Evolutionary conservation across 2,797 vertebrate genomes (phyloP), one percentile per base, ranked within the genome.

Genomic region (Onychomys leucogaster): DNA sequence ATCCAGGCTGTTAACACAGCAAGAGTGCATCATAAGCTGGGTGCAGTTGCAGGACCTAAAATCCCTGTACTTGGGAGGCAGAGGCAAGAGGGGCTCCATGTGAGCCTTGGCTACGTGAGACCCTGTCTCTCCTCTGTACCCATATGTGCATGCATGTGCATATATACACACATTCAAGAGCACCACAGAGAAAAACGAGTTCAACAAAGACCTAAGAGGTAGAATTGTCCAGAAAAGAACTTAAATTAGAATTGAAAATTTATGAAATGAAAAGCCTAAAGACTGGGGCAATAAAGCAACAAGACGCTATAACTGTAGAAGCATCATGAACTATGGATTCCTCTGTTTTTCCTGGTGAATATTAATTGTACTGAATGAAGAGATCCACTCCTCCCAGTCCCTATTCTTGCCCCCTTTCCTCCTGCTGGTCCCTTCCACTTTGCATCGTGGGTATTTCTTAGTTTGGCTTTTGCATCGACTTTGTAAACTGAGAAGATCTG

Each of bases 161-260:
- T 43, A 21, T 75, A 12, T 23, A 43, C 37, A 43, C 37, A 75
- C n/a, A 21, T 32, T 57, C 29, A 63, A 57, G 25, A 32, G 75
- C 5, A 61, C 14, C 84, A n/a, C 19, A 41, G 13, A 19, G 11
- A 93, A 14, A 77, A 46, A 43, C 32, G 41, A 89, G 27, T 21
- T 21, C 77, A 32, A 49, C 77, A 55, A 49, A 75, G 63, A 34
- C 9, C 17, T 89, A 16, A 87, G 67, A 82, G n/a, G 73, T 6
- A 43, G 12, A 67, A n/a, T 10, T n/a, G 25, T 17, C 34, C 10
- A 14, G 34, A 21, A 19, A 83, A 63, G n/a, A 67, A 41, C 41
- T 93, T 77, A 69, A 81, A 82, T 63, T 49, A 65, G 52, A 87
- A 92, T 55, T 89, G 6, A 80, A 95, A 81, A 34, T 37, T 29